Evolutionary conservation across 92 coral and sea anemone genomes (phyloP).

Genomic region (Diadumene lineata): DNA sequence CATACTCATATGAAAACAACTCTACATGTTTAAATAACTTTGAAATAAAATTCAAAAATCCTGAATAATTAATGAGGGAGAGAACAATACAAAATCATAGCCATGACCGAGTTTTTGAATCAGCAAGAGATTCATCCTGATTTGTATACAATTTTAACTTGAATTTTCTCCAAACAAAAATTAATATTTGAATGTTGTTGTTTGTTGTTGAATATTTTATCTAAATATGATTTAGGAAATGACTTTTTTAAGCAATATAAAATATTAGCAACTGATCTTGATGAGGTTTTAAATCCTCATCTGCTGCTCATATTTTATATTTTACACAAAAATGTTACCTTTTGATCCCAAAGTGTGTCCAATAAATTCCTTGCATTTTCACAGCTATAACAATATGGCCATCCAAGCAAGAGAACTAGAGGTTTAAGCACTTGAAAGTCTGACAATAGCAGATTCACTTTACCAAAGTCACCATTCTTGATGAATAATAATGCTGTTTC

Average conservation of each 20-base stretch:
- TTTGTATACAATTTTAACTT: too few relatives aligned
- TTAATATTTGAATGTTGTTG: too few relatives aligned
- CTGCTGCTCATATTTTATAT: background rate
- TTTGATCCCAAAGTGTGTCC: slow-evolving; percentile 85
- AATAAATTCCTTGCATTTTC: slow-evolving; percentile 87
- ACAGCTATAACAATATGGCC: slow-evolving; percentile 96
- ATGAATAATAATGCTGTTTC: slow-evolving; percentile 86
- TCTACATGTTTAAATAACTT: background rate
- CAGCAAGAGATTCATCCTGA: too few relatives aligned
- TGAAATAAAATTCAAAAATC: background rate
- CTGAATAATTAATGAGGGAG: too few relatives aligned
- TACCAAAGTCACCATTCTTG: slow-evolving; percentile 70
- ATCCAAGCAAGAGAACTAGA: slow-evolving; percentile 84
- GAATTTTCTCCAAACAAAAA: too few relatives aligned
- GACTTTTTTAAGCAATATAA: background rate
- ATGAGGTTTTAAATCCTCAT: background rate
- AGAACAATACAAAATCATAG: too few relatives aligned
- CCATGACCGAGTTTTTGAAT: too few relatives aligned
- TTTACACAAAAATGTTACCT: slow-evolving; percentile 31
- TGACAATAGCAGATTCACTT: slow-evolving; percentile 67
- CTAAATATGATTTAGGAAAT: background rate
- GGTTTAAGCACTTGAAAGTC: slow-evolving; percentile 83
- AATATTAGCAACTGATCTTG: background rate
- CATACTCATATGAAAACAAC: too few relatives aligned
- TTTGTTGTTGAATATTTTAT: too few relatives aligned